A percentile compares a stretch with the other conserved stretches of the same genome.
Evolutionary conservation across 2,797 vertebrate species (phyloP).

Genomic region (Sebastes paucispinis): DNA sequence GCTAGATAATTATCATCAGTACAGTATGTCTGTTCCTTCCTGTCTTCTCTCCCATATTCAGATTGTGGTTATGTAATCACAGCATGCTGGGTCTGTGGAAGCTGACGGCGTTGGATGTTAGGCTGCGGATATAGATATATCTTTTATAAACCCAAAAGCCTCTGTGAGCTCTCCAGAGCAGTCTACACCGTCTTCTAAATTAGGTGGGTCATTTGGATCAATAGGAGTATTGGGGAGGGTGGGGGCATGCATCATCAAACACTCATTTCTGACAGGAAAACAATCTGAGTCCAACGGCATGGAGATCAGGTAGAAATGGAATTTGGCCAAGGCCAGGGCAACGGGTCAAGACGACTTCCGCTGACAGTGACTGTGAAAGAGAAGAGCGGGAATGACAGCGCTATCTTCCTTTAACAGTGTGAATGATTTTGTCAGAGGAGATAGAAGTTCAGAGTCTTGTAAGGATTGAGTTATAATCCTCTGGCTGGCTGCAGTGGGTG

Average conservation of each 20-base stretch:
- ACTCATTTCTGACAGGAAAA: neutral
- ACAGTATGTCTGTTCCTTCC: conserved; percentile 46
- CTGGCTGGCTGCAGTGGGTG: neutral
- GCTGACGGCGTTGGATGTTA: conserved; percentile 68
- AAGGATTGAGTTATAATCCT: conserved; percentile 8
- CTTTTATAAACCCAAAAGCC: conserved; percentile 55
- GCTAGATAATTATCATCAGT: conserved; percentile 60
- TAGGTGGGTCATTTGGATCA: conserved; percentile 33
- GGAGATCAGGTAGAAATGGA: conserved; percentile 3
- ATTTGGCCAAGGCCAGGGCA: neutral
- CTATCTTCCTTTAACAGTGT: neutral
- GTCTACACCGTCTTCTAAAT: conserved; percentile 29
- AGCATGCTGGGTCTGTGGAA: conserved; percentile 65
- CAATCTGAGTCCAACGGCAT: neutral
- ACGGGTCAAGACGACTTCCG: neutral
- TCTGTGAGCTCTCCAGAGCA: conserved; percentile 20
- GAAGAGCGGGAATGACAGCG: neutral
- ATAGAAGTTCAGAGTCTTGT: conserved; percentile 5
- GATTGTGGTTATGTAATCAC: conserved; percentile 71
- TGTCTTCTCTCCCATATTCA: conserved; percentile 62
- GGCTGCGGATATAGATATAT: conserved; percentile 58
- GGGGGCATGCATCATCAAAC: neutral
- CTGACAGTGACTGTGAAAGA: neutral
- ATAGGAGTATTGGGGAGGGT: neutral
- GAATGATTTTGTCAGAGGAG: neutral